A percentile compares a stretch with the other conserved stretches of the same genome.
Conservation (phyloP, 1,140 invertebrate species). For the Nautilus pompilius region DNA sequence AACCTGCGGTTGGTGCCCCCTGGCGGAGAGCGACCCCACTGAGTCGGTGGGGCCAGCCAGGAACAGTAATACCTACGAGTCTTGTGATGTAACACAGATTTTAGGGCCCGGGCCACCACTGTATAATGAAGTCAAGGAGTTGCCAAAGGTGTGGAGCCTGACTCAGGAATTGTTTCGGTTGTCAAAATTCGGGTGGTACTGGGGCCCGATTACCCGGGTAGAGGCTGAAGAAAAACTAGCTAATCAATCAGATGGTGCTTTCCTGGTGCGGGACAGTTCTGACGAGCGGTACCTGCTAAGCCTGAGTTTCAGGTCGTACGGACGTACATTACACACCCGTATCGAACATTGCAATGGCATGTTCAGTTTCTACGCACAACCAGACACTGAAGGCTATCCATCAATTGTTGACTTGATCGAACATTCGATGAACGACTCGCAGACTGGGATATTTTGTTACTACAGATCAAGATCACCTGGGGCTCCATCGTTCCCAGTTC, state of each 20-base stretch:
- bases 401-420: conserved; percentile 70
- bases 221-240: conserved; percentile 65
- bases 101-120: too few relatives aligned
- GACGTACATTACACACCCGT: conserved; percentile 68
- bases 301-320: conserved; percentile 72
- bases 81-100: too few relatives aligned
- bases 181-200: conserved; percentile 67
- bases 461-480: conserved; percentile 65
- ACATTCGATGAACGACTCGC: conserved; percentile 68
- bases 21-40: neutral
- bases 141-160: conserved; percentile 51
- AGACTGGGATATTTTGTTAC: conserved; percentile 72
- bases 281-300: conserved; percentile 69
- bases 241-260: conserved; percentile 74
- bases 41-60: too few relatives aligned
- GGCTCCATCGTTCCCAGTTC: conserved; percentile 68
- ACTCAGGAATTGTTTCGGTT: conserved; percentile 62
- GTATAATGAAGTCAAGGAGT: too few relatives aligned
- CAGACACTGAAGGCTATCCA: conserved; percentile 65
- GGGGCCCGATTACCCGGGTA: conserved; percentile 64
- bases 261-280: conserved; percentile 73
- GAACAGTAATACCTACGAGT: neutral
- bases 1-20: neutral
- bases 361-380: conserved; percentile 68
- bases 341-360: conserved; percentile 68